These are phyloP conservation scores for Artibeus jamaicensis DNA, from an alignment of 2,797 vertebrate genomes.

Conservation along the genomic window DNA sequence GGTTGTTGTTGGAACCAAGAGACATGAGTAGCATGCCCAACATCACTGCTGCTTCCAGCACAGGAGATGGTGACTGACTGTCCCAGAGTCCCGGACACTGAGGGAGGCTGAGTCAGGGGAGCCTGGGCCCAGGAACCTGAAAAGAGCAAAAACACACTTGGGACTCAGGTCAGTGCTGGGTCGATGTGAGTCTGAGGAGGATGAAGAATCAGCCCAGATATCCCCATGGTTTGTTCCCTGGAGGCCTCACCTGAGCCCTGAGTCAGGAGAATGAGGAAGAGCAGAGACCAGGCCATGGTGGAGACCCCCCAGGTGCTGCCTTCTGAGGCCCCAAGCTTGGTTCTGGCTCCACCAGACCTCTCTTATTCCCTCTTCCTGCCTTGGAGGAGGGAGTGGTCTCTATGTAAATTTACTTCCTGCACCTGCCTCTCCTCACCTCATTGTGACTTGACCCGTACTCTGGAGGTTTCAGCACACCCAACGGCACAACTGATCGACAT, in stretches of 20 bases:
- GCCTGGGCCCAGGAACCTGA: background rate
- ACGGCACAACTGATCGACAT: too few relatives aligned
- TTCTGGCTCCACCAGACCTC: background rate
- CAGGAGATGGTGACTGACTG: too few relatives aligned
- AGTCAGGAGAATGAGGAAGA: background rate
- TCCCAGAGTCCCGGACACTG: background rate
- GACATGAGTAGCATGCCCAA: background rate
- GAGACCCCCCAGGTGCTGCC: background rate
- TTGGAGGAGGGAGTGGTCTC: background rate
- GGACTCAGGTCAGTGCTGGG: accelerated
- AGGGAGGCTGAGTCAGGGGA: background rate
- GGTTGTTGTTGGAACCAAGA: too few relatives aligned
- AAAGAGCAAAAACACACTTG: background rate
- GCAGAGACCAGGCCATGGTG: background rate
- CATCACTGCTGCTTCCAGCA: too few relatives aligned
- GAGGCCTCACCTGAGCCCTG: background rate
- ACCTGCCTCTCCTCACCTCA: accelerated
- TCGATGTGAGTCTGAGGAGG: too few relatives aligned
- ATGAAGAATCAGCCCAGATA: too few relatives aligned
- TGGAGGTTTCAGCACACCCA: too few relatives aligned
- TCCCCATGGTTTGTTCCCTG: accelerated
- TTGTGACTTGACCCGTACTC: too few relatives aligned
- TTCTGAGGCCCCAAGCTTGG: background rate
- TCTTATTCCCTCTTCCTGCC: background rate
- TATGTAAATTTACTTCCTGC: background rate